Conservation (phyloP, 2,797 vertebrate species). For the Pseudomugil gertrudae region DNA sequence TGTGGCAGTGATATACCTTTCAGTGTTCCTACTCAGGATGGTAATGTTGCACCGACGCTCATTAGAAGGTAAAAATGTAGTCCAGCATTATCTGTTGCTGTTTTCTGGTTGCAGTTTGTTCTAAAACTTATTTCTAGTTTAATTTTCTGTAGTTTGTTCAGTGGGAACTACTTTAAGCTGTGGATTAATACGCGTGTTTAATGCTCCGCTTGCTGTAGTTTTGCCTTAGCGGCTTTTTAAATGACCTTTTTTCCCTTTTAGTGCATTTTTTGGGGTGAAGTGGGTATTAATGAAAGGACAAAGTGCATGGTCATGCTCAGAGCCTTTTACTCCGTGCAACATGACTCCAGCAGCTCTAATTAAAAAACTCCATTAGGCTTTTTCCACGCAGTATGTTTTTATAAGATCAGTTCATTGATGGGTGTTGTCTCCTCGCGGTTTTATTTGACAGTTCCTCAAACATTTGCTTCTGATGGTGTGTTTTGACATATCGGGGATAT, state of each 20-base stretch:
- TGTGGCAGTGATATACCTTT: background rate
- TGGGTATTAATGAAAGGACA: background rate
- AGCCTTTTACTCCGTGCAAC: too few species aligned
- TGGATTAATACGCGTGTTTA: background rate
- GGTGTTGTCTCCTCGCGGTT: conserved; percentile 4
- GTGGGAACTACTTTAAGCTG: background rate
- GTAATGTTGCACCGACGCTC: background rate
- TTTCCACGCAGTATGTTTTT: background rate
- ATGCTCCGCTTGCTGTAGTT: too few species aligned
- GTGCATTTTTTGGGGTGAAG: too few species aligned
- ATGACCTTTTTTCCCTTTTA: too few species aligned
- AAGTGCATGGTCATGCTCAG: too few species aligned
- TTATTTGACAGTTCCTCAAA: background rate
- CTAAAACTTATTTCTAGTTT: background rate
- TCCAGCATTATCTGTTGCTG: too few species aligned
- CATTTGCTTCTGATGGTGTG: conserved; percentile 4
- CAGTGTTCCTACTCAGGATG: background rate
- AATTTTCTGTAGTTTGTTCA: background rate
- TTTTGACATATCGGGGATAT: background rate
- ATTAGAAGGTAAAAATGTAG: background rate
- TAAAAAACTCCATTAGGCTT: background rate
- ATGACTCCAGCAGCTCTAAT: too few species aligned
- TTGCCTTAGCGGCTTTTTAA: background rate
- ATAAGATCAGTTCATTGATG: conserved; percentile 1
- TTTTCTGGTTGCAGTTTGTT: too few species aligned